These are phyloP conservation scores for Drosophila formosana DNA, from an alignment of 2,888 invertebrate species.

Conservation along the genomic window DNA sequence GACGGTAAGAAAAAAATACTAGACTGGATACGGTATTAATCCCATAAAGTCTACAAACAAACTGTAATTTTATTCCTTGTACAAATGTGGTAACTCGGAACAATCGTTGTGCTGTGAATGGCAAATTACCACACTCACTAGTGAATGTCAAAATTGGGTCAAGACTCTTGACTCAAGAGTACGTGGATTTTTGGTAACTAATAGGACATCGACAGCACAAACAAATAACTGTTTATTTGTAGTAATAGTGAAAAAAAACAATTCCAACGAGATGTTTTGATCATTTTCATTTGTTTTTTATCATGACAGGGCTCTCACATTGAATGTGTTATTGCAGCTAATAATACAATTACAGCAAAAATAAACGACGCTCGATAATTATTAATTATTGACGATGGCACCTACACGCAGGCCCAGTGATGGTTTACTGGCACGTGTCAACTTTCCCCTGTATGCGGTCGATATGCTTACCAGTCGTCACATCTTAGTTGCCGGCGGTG, in stretches of 20 bases:
- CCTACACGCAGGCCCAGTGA: constrained; percentile 87
- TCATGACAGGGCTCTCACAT: constrained; percentile 6
- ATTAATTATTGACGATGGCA: constrained; percentile 86
- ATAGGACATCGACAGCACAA: constrained; percentile 48
- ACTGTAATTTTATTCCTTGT: background rate
- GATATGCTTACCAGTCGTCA: constrained; percentile 96
- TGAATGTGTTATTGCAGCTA: constrained; percentile 63
- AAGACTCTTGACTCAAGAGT: too few species aligned
- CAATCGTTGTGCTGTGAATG: background rate
- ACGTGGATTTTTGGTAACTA: constrained; percentile 71
- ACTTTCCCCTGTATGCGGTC: constrained; percentile 96
- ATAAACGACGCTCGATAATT: constrained; percentile 38
- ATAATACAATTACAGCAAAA: constrained; percentile 49
- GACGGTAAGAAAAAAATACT: too few species aligned
- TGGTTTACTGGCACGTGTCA: constrained; percentile 93
- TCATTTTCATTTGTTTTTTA: background rate
- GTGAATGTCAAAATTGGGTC: constrained; percentile 54
- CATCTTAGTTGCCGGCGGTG: constrained; percentile 98
- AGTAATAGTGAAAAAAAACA: constrained; percentile 33
- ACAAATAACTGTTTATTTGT: constrained; percentile 35
- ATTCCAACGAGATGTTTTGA: background rate
- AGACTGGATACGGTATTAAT: too few species aligned
- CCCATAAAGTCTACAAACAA: too few species aligned
- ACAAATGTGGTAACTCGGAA: constrained; percentile 2
- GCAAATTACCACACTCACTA: constrained; percentile 15